Base-by-base conservation (phyloP, 1,140 invertebrate genomes). In the Lasioglossum albipes region DNA sequence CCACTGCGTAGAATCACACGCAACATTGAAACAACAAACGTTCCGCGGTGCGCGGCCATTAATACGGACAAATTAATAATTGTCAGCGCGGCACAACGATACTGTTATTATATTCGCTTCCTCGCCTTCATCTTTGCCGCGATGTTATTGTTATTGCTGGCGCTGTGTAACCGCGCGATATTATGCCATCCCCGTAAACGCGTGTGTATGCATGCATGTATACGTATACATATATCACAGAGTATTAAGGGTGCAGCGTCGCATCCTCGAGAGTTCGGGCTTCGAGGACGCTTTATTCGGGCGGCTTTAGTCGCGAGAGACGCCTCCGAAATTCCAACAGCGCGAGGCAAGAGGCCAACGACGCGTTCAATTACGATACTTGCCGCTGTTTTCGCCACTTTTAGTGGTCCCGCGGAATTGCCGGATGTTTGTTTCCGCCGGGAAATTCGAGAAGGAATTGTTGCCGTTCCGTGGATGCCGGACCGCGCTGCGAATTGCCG, bases 51-150 rank as follows among this genome's bases (percentile, higher is more conserved):
- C 31, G 36, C 59, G 27, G 27, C 49, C 61, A 41, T 78, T 78
- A 78, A 78, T 73, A 31, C 36, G 65, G 65, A 10, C 64, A 45
- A 66, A 79, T 74, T 66, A 79, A 54, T 74, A 66, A 79, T 71
- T 74, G 70, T 52, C 77, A 66, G 18, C n/a, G 49, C 65, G 45
- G 16, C 70, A 10, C 20, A 9, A 16, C n/a, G 76, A 27, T 64
- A 20, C 27, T 45, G 77, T 79, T 74, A 73, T 79, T 79, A 79
- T 66, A 59, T 74, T 45, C 62, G 22, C 12, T 61, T 18, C 42
- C 36, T 9, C 27, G 36, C 36, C 77, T 54, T 66, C 77, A 45
- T 79, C 77, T 79, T 79, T 73, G 49, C 68, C 20, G 18, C 27
- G 69, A 54, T 42, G 70, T 66, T 66, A 73, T 74, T 79, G 70